Evolutionary conservation across 2,113 vertebrate species (phyloP), one percentile per base, ranked within the genome.

Genomic region (Myiopsitta monachus): DNA sequence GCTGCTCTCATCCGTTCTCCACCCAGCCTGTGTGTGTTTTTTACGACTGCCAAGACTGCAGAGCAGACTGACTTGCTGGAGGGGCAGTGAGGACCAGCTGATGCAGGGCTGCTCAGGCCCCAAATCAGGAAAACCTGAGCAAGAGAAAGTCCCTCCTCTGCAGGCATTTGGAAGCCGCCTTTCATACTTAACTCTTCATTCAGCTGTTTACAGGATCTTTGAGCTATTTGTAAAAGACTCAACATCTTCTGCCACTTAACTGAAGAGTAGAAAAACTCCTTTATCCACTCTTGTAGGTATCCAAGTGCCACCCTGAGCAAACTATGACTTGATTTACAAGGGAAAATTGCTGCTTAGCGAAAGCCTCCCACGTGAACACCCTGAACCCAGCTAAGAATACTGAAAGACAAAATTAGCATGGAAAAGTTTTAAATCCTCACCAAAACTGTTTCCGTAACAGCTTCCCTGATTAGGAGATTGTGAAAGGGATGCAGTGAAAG

Each of bases 401-500:
- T 4, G n/a, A 24, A 39, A 46, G 16, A 7, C 28, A 83, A 18
- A 67, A 63, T 6, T 6, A 63, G 55, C 51, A 43, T 0, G 3
- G 72, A 51, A 46, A 88, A 64, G 43, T 69, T 81, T 6, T 10
- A 64, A 63, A 74, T 33, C 52, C 82, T 69, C 55, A 41, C 28
- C 88, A 43, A 18, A 79, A 4, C 5, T 2, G 38, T 10, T 51
- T 27, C 51, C 33, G 47, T 5, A 26, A 52, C 30, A 1, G 3
- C 28, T 11, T 46, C 2, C 4, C 62, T 47, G 31, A 1, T 44
- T 0, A 9, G 68, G 80, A 23, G 4, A 14, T 22, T 1, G 5
- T 3, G 39, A 18, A 55, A 49, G 41, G 31, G 81, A 46, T 1
- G 2, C 64, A 28, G 62, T 10, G 38, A 69, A 57, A 54, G 1